Conservation (phyloP, 2,888 invertebrate genomes). For the Amiota communis region DNA sequence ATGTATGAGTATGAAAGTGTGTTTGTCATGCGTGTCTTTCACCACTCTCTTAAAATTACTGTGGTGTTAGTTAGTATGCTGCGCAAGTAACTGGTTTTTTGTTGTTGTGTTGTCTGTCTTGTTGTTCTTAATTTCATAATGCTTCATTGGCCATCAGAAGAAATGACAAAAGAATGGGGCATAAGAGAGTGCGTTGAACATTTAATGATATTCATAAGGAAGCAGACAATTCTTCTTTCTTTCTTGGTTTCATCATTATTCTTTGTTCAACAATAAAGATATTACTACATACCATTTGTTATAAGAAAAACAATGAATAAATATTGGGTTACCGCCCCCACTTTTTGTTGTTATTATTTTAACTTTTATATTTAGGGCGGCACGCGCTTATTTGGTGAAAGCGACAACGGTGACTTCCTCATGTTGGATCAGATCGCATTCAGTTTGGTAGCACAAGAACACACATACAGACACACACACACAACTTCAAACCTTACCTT, state of each 20-base stretch:
- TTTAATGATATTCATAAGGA: constrained; percentile 16
- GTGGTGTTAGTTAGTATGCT: not conserved
- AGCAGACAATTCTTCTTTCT: not conserved
- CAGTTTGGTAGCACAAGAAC: no score
- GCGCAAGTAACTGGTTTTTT: constrained; percentile 53
- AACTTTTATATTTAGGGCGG: constrained; percentile 33
- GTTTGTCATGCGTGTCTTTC: not conserved
- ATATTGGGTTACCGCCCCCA: constrained; percentile 36
- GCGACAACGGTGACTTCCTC: no score
- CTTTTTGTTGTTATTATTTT: constrained; percentile 37
- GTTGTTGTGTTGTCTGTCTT: constrained; percentile 24
- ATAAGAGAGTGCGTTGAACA: constrained; percentile 22
- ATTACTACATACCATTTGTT: constrained; percentile 43
- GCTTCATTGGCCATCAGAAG: not conserved
- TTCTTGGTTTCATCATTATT: not conserved
- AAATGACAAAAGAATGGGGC: constrained; percentile 38
- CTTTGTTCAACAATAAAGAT: constrained; percentile 1
- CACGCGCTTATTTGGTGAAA: no score
- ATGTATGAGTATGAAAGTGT: constrained; percentile 1
- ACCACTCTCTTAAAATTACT: no score
- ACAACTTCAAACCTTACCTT: no score
- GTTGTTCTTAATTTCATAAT: no score
- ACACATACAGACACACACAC: no score
- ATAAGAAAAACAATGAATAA: not conserved
- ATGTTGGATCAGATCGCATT: no score